These are phyloP conservation scores for Drosophila insularis DNA, from an alignment of 1,140 invertebrate genomes.

Conservation along the genomic window DNA sequence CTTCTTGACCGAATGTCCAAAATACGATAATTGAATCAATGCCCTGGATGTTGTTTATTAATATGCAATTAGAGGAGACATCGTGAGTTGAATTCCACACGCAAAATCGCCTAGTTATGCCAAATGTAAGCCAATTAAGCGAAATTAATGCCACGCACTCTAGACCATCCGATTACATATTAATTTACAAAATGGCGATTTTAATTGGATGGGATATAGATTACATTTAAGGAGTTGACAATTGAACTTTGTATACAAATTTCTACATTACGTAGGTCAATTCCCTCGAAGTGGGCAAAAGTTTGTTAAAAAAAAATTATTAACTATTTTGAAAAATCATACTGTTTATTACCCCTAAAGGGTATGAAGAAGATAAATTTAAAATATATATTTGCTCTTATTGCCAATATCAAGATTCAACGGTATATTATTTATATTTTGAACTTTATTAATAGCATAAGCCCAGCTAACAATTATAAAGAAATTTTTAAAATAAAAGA, in stretches of 20 bases:
- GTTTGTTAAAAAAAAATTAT: too few relatives aligned
- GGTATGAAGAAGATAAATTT: too few relatives aligned
- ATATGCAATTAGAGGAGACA: slow-evolving; percentile 9
- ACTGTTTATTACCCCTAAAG: too few relatives aligned
- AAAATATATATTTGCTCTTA: too few relatives aligned
- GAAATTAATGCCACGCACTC: slow-evolving; percentile 40
- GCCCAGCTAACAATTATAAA: too few relatives aligned
- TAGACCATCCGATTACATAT: slow-evolving; percentile 23
- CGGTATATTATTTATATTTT: too few relatives aligned
- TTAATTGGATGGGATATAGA: slow-evolving; percentile 1
- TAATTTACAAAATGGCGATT: slow-evolving; percentile 28
- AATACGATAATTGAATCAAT: slow-evolving; percentile 15
- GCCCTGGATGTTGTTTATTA: slow-evolving; percentile 27
- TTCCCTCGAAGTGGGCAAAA: too few relatives aligned
- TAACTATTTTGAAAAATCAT: too few relatives aligned
- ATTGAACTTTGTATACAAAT: not conserved
- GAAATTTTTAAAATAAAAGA: too few relatives aligned
- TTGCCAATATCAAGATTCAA: too few relatives aligned
- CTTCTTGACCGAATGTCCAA: not conserved
- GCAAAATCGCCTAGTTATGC: slow-evolving; percentile 8
- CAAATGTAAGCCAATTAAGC: slow-evolving; percentile 19
- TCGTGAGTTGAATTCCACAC: slow-evolving; percentile 3
- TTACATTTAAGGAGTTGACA: not conserved
- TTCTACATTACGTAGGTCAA: not conserved
- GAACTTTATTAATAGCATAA: too few relatives aligned